Conservation (phyloP, 2,113 vertebrate species). For the Meriones unguiculatus region DNA sequence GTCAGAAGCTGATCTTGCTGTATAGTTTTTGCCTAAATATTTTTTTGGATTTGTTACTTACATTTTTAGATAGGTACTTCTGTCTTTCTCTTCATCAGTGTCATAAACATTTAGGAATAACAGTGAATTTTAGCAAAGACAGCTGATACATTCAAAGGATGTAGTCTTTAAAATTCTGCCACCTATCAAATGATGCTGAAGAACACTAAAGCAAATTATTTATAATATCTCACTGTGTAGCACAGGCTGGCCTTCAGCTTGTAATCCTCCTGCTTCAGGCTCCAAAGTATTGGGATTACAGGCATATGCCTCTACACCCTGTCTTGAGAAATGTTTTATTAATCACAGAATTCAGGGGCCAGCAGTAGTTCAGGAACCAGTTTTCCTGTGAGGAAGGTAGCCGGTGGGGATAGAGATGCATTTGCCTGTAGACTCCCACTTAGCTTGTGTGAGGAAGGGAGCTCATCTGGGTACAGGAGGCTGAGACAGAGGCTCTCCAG, state of each 20-base stretch:
- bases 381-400: constrained; percentile 24
- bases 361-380: background rate
- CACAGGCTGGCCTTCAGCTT: background rate
- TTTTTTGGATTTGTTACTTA: constrained; percentile 45
- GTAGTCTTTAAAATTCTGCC: background rate
- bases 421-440: background rate
- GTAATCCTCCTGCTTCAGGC: background rate
- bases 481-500: background rate
- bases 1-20: constrained; percentile 33
- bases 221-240: background rate
- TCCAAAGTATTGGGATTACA: background rate
- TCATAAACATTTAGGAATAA: constrained; percentile 20
- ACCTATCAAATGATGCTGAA: background rate
- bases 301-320: background rate
- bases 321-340: constrained; percentile 25
- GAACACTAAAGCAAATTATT: background rate
- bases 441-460: background rate
- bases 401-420: background rate
- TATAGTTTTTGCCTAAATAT: background rate
- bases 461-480: background rate
- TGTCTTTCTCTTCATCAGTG: background rate
- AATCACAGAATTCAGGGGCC: background rate
- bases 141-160: background rate
- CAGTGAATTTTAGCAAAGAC: constrained; percentile 39
- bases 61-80: background rate